Conservation (phyloP, 2,113 vertebrate genomes). For the Gobio gobio region DNA sequence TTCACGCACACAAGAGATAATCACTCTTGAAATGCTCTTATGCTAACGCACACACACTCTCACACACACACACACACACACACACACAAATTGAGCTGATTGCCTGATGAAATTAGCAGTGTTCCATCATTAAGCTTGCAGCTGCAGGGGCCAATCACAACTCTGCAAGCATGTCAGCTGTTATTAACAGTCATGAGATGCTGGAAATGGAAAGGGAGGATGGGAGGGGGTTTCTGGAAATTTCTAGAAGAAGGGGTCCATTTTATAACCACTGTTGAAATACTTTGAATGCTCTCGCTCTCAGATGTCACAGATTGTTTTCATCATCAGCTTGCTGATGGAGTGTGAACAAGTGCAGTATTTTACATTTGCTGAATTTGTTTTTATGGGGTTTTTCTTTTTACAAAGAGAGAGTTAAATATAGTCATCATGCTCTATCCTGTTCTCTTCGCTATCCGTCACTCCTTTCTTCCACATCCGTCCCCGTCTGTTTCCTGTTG, state of each 20-base stretch:
- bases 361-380: neutral
- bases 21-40: conserved; percentile 30
- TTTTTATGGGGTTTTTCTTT: neutral
- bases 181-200: conserved; percentile 43
- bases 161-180: conserved; percentile 45
- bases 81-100: conserved; percentile 43
- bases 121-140: conserved; percentile 65
- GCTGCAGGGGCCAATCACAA: conserved; percentile 60
- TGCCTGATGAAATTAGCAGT: conserved; percentile 71
- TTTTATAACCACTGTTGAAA: neutral
- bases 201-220: conserved; percentile 10
- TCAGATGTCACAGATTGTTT: neutral
- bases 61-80: neutral
- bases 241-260: conserved; percentile 3
- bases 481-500: neutral
- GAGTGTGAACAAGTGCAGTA: neutral
- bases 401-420: neutral
- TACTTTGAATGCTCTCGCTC: neutral
- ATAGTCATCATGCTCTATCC: neutral
- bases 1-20: conserved; percentile 31
- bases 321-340: neutral
- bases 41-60: neutral
- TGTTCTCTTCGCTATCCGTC: neutral
- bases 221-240: conserved; percentile 25
- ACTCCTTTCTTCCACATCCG: neutral